A percentile compares a stretch with the other conserved stretches of the same genome.
These are phyloP conservation scores for Paramuricea clavata DNA, from an alignment of 92 coral and sea anemone species.

Conservation along the genomic window DNA sequence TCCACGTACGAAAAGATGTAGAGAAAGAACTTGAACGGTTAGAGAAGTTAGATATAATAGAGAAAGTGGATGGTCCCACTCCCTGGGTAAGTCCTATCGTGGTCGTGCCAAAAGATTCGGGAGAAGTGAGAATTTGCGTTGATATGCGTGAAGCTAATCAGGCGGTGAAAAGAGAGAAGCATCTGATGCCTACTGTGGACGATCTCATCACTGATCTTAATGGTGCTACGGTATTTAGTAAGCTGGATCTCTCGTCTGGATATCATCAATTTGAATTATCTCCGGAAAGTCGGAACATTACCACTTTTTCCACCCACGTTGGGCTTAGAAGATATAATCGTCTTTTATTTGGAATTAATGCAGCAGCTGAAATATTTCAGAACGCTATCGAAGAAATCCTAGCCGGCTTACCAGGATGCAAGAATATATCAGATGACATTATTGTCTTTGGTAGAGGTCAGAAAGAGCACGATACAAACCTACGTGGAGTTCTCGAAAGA, in stretches of 20 bases:
- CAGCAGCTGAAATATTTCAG: slow-evolving; percentile 78
- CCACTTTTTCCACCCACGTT: slow-evolving; percentile 71
- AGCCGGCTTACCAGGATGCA: slow-evolving; percentile 74
- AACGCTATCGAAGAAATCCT: slow-evolving; percentile 69
- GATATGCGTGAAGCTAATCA: slow-evolving; percentile 80
- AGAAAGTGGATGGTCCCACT: slow-evolving; percentile 70
- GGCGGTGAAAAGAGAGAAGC: slow-evolving; percentile 38
- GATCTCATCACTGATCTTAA: slow-evolving; percentile 39
- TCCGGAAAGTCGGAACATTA: slow-evolving; percentile 71
- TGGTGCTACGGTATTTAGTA: slow-evolving; percentile 67
- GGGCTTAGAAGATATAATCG: slow-evolving; percentile 71
- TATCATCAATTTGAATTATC: slow-evolving; percentile 72
- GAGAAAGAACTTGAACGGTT: slow-evolving; percentile 56
- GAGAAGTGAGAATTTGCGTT: slow-evolving; percentile 71
- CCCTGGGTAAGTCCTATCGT: slow-evolving; percentile 82
- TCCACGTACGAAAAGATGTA: slow-evolving; percentile 62
- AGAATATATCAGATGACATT: slow-evolving; percentile 70
- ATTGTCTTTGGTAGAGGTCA: slow-evolving; percentile 53
- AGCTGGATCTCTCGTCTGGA: slow-evolving; percentile 71
- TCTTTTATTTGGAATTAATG: slow-evolving; percentile 73
- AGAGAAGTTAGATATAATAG: slow-evolving; percentile 71
- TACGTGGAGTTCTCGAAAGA: slow-evolving; percentile 42
- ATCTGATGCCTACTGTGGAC: slow-evolving; percentile 10
- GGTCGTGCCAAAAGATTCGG: slow-evolving; percentile 60
- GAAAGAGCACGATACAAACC: slow-evolving; percentile 69